Evolutionary conservation across 1,140 invertebrate species (phyloP).

Genomic region (Sinonovacula constricta): DNA sequence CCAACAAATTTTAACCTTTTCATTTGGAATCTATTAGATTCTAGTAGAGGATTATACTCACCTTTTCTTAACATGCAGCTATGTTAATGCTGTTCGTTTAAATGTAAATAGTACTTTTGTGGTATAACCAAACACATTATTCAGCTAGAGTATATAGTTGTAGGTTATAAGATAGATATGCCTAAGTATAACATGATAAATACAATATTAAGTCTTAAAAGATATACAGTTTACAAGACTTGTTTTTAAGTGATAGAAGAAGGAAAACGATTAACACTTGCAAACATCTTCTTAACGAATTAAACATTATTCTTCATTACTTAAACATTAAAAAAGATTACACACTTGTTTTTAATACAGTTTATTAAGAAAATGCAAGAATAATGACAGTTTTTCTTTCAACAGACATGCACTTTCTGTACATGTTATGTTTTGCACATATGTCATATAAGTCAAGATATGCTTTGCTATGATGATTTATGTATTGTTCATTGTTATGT

Average conservation of each 20-base stretch:
- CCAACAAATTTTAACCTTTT: not conserved
- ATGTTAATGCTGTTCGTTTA: not conserved
- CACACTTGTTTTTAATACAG: not conserved
- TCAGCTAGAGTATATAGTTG: not conserved
- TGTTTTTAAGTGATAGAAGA: not conserved
- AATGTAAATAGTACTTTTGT: not conserved
- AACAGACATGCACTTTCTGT: not conserved
- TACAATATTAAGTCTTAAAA: not conserved
- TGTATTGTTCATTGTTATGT: not conserved
- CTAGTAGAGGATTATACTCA: not conserved
- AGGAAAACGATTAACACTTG: not conserved
- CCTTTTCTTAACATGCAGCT: not conserved
- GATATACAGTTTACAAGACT: not conserved
- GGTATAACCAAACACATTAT: not conserved
- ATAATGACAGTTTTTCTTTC: not conserved
- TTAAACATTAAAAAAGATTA: not conserved
- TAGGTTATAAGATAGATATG: not conserved
- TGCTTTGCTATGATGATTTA: not conserved
- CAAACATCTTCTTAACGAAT: not conserved
- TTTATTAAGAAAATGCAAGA: not conserved
- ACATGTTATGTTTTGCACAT: not conserved
- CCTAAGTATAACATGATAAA: not conserved
- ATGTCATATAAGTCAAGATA: not conserved
- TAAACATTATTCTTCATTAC: not conserved
- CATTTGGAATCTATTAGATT: not conserved